Conservation (phyloP, 1,140 invertebrate genomes). For the Aleiodes sp. region DNA sequence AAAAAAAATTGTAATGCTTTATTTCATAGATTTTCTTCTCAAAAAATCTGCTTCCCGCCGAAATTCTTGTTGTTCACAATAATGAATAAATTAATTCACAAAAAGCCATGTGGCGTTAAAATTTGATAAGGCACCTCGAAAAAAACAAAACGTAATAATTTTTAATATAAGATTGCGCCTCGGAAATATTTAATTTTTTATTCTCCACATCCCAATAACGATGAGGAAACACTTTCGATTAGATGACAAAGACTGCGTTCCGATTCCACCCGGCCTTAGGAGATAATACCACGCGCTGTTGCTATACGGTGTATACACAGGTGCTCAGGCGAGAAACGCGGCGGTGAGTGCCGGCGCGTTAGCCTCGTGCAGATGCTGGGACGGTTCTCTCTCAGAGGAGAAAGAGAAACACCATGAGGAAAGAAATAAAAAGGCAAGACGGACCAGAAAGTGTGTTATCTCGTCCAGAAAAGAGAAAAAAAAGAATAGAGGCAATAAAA, state of each 20-base stretch:
- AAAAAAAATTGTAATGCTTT: too few relatives aligned
- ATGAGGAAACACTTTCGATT: slow-evolving; percentile 1
- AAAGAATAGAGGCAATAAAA: not conserved
- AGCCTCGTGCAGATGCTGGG: slow-evolving; percentile 17
- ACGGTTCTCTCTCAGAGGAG: not conserved
- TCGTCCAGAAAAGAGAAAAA: not conserved
- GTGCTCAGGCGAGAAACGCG: slow-evolving; percentile 8
- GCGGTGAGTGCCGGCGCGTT: not conserved
- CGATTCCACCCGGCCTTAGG: not conserved
- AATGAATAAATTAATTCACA: too few relatives aligned
- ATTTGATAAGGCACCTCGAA: too few relatives aligned
- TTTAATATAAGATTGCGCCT: too few relatives aligned
- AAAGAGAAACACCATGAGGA: not conserved
- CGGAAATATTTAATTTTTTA: too few relatives aligned
- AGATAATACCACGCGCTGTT: slow-evolving; percentile 13
- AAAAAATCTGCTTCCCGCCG: too few relatives aligned
- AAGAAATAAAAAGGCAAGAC: not conserved
- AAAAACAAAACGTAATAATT: too few relatives aligned
- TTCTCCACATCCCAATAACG: not conserved
- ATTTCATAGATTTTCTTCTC: too few relatives aligned
- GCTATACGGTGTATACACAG: slow-evolving; percentile 19
- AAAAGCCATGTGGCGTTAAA: too few relatives aligned
- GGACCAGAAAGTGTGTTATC: not conserved
- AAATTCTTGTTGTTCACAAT: too few relatives aligned
- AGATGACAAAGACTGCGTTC: slow-evolving; percentile 8